These are phyloP conservation scores for Phoronis australis DNA, from an alignment of 2,888 invertebrate species.

Conservation along the genomic window DNA sequence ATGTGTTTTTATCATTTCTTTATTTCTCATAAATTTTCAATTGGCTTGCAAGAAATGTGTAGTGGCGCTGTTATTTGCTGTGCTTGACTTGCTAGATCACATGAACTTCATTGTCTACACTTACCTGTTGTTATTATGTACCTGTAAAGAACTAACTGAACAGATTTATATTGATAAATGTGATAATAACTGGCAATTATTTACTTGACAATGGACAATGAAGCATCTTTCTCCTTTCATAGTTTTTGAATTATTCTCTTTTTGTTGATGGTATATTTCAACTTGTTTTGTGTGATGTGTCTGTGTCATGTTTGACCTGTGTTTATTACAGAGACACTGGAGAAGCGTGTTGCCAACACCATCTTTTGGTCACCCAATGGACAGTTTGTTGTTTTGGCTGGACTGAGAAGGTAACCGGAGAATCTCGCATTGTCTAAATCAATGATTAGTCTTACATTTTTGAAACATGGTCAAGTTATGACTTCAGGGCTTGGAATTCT, in stretches of 20 bases:
- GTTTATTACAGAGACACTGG: slow-evolving; percentile 61
- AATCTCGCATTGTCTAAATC: background rate
- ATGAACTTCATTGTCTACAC: background rate
- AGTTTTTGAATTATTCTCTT: no score
- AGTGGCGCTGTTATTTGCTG: background rate
- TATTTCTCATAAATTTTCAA: slow-evolving; percentile 23
- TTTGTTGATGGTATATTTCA: no score
- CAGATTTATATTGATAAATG: no score
- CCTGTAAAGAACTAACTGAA: no score
- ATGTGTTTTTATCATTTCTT: slow-evolving; percentile 56
- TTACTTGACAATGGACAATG: no score
- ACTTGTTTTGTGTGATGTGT: no score
- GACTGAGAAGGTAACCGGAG: slow-evolving; percentile 61
- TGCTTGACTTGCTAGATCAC: background rate
- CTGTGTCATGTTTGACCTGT: no score
- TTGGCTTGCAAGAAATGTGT: no score
- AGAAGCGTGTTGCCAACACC: slow-evolving; percentile 66
- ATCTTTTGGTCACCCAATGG: slow-evolving; percentile 89
- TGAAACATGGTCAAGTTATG: background rate
- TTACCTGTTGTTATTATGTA: background rate
- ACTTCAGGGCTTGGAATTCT: no score
- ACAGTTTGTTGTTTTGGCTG: slow-evolving; percentile 90
- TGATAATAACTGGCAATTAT: no score
- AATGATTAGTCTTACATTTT: background rate
- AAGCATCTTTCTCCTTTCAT: no score